Evolutionary conservation across 92 coral and sea anemone species (phyloP), one percentile per base, ranked within the genome.

Genomic region (Epizoanthus ramosus): DNA sequence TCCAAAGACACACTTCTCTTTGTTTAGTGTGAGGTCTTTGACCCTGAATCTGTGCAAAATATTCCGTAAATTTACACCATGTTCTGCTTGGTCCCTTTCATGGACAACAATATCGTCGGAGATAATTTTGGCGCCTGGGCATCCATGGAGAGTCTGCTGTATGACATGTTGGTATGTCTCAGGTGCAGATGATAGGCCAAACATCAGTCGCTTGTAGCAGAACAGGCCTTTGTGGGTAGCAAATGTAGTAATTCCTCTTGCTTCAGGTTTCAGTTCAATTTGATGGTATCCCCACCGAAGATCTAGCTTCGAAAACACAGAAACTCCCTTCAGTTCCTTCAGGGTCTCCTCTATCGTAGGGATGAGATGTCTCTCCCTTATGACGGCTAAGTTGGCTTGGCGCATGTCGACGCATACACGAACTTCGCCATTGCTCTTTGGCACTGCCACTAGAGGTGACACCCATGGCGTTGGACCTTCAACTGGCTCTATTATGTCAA

Each of bases 21-120:
- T 63, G 73, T 60, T 79, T 43, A 79, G 84, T 61, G 84, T 80
- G 17, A 80, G 85, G 35, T 66, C 80, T 54, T 63, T 37, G 3
- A 57, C 66, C 25, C 19, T 33, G 5, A 54, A 68, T 15, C 47
- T 12, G 4, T 59, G 33, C 64, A 75, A 54, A 63, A 75, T 35
- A 19, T 54, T 54, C 17, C 31, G 39, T 54, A 69, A 22, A 22
- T 76, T 76, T 21, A 52, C 8, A 47, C 58, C 82, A 53, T 76
- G 82, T 53, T 76, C 70, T 23, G 64, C 68, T 53, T 76, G 63
- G 41, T 57, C 58, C 65, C 24, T 58, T 25, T 69, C 82, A 8
- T 39, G 39, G n/a, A 77, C 52, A 3, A 57, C 58, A 45, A 57
- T 77, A 18, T 39, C 82, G 17, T 76, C 82, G 2, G 68, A 77